Percentiles rank a stretch among this genome's conserved stretches.
phyloP scores from a whole-genome alignment of 1,140 invertebrate species.

The Drosophila punjabiensis region DNA sequence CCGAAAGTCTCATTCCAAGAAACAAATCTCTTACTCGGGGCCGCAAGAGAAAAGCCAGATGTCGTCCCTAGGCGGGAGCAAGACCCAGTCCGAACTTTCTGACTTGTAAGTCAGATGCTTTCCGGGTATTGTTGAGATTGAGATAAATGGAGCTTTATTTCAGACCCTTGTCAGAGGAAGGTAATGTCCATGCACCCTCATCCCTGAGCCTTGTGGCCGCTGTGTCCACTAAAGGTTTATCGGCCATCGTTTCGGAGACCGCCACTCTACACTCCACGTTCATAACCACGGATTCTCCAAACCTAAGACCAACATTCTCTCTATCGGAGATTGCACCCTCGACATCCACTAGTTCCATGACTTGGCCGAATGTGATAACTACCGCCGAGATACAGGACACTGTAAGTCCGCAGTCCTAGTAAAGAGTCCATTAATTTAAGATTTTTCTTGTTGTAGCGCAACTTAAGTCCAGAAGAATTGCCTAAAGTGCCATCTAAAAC shows the following conservation, averaged over 20 bases:
- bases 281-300: slow-evolving; percentile 39
- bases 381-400: slow-evolving; percentile 61
- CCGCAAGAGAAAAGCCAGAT: slow-evolving; percentile 75
- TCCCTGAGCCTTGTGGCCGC: slow-evolving; percentile 56
- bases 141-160: slow-evolving; percentile 10
- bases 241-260: slow-evolving; percentile 30
- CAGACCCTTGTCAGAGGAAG: slow-evolving; percentile 32
- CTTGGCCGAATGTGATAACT: slow-evolving; percentile 58
- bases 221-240: slow-evolving; percentile 46
- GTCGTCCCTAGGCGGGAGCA: slow-evolving; percentile 74
- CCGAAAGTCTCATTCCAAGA: slow-evolving; percentile 68
- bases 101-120: slow-evolving; percentile 67
- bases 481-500: slow-evolving; percentile 38
- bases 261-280: slow-evolving; percentile 47
- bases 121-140: too few relatives aligned
- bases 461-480: slow-evolving; percentile 46
- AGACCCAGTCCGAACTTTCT: slow-evolving; percentile 66
- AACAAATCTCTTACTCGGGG: slow-evolving; percentile 63
- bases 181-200: slow-evolving; percentile 33
- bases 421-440: neutral
- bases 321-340: slow-evolving; percentile 49
- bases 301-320: slow-evolving; percentile 45
- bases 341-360: slow-evolving; percentile 61
- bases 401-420: slow-evolving; percentile 21
- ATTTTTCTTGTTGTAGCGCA: slow-evolving; percentile 26